Conservation (phyloP, 1,140 invertebrate genomes). For the Drosophila sp. region DNA sequence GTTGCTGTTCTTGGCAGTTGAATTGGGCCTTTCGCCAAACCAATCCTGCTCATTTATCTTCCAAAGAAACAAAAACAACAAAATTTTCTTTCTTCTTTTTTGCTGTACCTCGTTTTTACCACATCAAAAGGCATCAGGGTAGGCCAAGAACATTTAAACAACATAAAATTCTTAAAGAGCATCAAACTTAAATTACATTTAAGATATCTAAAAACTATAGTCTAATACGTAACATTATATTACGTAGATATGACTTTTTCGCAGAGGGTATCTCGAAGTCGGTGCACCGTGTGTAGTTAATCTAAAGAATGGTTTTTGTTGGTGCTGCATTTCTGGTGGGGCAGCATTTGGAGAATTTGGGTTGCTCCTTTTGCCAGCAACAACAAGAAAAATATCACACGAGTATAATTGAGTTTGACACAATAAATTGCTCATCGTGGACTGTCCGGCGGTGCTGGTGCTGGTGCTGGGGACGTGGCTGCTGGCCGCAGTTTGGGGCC, state of each 20-base stretch:
- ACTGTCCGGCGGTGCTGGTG: constrained; percentile 11
- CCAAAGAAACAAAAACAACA: background rate
- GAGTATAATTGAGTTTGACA: constrained; percentile 83
- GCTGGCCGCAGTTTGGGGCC: constrained; percentile 26
- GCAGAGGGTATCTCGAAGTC: background rate
- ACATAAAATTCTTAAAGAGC: background rate
- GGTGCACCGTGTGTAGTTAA: constrained; percentile 2
- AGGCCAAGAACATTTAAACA: background rate
- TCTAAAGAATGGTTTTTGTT: constrained; percentile 12
- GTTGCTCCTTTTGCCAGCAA: constrained; percentile 77
- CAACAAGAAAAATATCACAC: constrained; percentile 81
- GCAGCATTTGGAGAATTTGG: constrained; percentile 76
- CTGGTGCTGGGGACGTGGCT: constrained; percentile 30
- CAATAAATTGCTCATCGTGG: constrained; percentile 82
- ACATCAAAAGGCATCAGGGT: background rate
- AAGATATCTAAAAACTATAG: background rate
- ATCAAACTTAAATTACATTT: background rate
- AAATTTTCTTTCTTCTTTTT: constrained; percentile 73
- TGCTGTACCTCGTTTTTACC: constrained; percentile 15
- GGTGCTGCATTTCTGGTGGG: constrained; percentile 35
- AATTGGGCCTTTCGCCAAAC: constrained; percentile 80
- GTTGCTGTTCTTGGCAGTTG: constrained; percentile 63
- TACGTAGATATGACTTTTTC: background rate
- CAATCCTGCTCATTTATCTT: constrained; percentile 78
- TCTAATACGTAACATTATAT: background rate